Percentiles rank a stretch among this genome's conserved stretches.
Conservation (phyloP, 2,888 invertebrate species). For the Troilus luridus region DNA sequence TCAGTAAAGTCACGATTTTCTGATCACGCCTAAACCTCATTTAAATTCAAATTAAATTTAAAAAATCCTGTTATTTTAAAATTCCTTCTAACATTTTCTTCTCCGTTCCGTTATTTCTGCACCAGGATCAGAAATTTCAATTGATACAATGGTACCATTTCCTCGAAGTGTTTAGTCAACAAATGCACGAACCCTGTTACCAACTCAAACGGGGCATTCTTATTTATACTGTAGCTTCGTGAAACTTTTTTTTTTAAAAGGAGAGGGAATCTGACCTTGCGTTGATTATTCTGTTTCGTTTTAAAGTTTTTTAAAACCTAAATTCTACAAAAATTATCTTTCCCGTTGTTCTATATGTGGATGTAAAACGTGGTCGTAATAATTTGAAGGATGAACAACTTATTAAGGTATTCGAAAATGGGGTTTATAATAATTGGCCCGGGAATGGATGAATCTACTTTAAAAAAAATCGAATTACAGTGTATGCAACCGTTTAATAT, state of each 20-base stretch:
- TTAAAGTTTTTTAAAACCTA: neutral
- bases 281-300: neutral
- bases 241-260: neutral
- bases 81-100: neutral
- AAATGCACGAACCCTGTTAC: conserved; percentile 22
- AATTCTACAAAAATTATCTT: no score
- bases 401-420: no score
- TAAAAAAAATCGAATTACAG: no score
- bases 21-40: neutral
- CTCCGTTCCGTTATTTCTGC: neutral
- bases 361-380: no score
- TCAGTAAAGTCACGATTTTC: neutral
- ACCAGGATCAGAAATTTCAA: neutral
- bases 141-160: neutral
- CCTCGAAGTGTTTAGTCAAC: neutral
- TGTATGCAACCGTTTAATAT: no score
- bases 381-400: no score
- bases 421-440: no score
- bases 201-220: neutral
- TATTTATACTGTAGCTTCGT: neutral
- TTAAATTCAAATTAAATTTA: neutral
- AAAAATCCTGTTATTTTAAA: neutral
- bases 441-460: no score
- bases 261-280: neutral
- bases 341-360: no score